Conservation (phyloP, 2,113 vertebrate species). For the Pollachius pollachius region DNA sequence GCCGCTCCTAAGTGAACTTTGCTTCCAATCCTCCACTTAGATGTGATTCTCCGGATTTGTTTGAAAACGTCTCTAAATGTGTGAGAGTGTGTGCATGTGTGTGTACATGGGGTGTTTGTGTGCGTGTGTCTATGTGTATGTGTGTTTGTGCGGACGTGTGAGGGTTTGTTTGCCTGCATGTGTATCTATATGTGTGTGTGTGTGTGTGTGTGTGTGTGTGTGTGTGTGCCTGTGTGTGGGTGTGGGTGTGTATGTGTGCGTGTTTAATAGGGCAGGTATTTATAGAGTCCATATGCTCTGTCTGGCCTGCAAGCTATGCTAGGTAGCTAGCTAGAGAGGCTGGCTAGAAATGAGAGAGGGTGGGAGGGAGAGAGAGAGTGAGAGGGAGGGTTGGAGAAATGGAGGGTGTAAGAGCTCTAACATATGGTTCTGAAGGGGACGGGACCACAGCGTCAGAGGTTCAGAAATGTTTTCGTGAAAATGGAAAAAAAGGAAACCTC, state of each 20-base stretch:
- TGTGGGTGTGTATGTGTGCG: background rate
- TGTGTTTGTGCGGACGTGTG: background rate
- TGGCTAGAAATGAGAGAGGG: background rate
- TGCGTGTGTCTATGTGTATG: background rate
- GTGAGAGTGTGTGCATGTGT: too few species aligned
- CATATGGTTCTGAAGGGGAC: background rate
- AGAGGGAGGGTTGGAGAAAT: background rate
- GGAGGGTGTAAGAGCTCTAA: background rate
- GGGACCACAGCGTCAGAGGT: background rate
- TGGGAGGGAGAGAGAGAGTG: background rate
- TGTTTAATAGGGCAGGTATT: background rate
- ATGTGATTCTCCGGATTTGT: too few species aligned
- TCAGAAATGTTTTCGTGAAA: background rate
- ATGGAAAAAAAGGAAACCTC: too few species aligned
- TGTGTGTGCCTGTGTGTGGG: background rate
- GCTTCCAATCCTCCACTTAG: too few species aligned
- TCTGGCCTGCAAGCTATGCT: too few species aligned
- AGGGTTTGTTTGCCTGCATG: background rate
- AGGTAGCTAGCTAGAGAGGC: too few species aligned
- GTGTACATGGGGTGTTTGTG: too few species aligned
- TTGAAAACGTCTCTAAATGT: background rate
- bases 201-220: background rate
- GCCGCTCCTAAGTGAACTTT: too few species aligned
- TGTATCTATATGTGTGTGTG: background rate
- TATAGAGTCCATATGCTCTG: too few species aligned